These are phyloP conservation scores for Anser brachyrhynchus DNA, from an alignment of 2,113 vertebrate species.

Conservation along the genomic window DNA sequence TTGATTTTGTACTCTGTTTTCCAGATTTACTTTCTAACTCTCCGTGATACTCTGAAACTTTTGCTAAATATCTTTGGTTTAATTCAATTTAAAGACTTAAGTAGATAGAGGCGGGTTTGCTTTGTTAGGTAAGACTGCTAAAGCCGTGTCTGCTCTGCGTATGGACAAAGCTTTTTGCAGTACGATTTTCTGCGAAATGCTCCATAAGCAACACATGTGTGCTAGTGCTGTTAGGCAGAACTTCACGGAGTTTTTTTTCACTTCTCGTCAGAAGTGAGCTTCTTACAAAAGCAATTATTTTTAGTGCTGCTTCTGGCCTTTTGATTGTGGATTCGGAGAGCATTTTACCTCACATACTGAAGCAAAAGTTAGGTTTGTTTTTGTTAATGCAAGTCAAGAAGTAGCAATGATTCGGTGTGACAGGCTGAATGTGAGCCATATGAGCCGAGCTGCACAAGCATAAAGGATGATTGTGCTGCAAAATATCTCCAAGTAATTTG, in stretches of 20 bases:
- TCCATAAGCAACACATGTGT: background rate
- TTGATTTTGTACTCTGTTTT: background rate
- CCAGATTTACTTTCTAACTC: background rate
- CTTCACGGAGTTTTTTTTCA: background rate
- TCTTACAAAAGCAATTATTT: background rate
- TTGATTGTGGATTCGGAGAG: background rate
- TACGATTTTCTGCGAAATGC: background rate
- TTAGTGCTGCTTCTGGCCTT: slow-evolving; percentile 8
- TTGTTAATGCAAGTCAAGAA: slow-evolving; percentile 61
- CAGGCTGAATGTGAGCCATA: slow-evolving; percentile 70
- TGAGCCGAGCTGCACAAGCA: slow-evolving; percentile 19
- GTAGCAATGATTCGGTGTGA: slow-evolving; percentile 64
- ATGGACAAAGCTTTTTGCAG: slow-evolving; percentile 30
- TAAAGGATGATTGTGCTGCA: slow-evolving; percentile 61
- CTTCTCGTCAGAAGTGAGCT: background rate
- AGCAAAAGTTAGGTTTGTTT: slow-evolving; percentile 48
- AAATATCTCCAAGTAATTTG: slow-evolving; percentile 42
- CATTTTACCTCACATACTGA: slow-evolving; percentile 26
- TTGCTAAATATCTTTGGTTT: background rate
- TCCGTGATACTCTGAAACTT: background rate
- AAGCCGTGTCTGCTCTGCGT: background rate
- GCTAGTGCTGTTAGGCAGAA: background rate
- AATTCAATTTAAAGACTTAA: background rate
- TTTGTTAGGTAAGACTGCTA: background rate
- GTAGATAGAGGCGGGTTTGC: background rate